Evolutionary conservation across 1,140 invertebrate genomes (phyloP).

Genomic region (Trinorchestia longiramus): DNA sequence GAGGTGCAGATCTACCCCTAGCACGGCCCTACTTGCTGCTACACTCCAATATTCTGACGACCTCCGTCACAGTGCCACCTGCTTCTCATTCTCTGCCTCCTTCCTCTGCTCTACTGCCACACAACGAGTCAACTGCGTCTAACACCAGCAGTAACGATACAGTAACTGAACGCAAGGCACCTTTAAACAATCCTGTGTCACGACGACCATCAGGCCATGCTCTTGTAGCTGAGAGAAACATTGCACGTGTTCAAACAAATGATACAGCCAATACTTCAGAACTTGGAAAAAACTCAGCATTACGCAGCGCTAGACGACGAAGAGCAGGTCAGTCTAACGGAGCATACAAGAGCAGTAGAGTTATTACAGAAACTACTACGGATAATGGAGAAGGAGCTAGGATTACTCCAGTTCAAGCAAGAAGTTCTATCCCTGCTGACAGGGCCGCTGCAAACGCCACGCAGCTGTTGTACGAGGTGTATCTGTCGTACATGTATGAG

Average conservation of each 20-base stretch:
- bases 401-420: background rate
- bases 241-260: background rate
- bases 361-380: background rate
- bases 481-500: slow-evolving; percentile 77
- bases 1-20: slow-evolving; percentile 67
- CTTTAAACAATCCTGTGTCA: background rate
- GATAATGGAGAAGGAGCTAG: background rate
- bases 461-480: slow-evolving; percentile 74
- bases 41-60: slow-evolving; percentile 71
- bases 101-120: background rate
- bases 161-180: background rate
- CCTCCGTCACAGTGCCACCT: slow-evolving; percentile 76
- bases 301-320: background rate
- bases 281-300: background rate
- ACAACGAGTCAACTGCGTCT: background rate
- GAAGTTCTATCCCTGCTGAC: background rate
- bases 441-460: background rate
- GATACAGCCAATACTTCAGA: background rate
- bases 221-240: background rate
- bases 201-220: background rate
- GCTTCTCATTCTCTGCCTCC: slow-evolving; percentile 69
- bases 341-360: background rate
- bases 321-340: background rate
- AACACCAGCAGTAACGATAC: background rate
- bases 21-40: slow-evolving; percentile 75